Conservation (phyloP, 1,140 invertebrate species). For the Odontomachus brunneus region DNA sequence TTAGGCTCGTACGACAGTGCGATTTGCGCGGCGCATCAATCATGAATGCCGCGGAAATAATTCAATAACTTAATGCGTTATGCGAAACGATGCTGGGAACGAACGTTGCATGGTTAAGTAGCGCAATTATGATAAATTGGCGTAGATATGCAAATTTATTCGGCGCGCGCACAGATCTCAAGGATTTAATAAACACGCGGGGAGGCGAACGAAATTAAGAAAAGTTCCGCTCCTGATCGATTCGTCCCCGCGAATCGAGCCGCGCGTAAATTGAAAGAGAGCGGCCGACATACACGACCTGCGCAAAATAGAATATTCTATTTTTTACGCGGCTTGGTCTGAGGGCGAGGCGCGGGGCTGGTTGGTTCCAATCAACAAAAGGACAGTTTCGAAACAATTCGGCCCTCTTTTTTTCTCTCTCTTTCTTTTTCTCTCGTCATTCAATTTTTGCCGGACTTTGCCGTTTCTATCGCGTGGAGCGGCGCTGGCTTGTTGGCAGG, state of each 20-base stretch:
- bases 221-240: conserved; percentile 18
- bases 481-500: conserved; percentile 17
- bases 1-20: not conserved
- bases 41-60: conserved; percentile 26
- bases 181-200: not conserved
- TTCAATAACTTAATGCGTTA: conserved; percentile 44
- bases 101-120: conserved; percentile 34
- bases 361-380: conserved; percentile 71
- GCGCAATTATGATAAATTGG: conserved; percentile 27
- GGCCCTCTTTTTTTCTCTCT: conserved; percentile 4
- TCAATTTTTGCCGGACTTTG: conserved; percentile 60
- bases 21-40: conserved; percentile 9
- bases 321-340: conserved; percentile 51
- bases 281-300: conserved; percentile 28
- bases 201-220: conserved; percentile 5
- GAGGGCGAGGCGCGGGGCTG: not conserved
- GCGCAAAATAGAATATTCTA: conserved; percentile 42
- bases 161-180: not conserved
- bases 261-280: conserved; percentile 38
- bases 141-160: not conserved
- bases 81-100: conserved; percentile 24
- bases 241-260: conserved; percentile 13
- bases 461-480: conserved; percentile 57
- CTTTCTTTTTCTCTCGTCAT: conserved; percentile 8
- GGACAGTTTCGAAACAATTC: conserved; percentile 60